These are phyloP conservation scores for Colletes gigas DNA, from an alignment of 1,140 invertebrate genomes.

Conservation along the genomic window DNA sequence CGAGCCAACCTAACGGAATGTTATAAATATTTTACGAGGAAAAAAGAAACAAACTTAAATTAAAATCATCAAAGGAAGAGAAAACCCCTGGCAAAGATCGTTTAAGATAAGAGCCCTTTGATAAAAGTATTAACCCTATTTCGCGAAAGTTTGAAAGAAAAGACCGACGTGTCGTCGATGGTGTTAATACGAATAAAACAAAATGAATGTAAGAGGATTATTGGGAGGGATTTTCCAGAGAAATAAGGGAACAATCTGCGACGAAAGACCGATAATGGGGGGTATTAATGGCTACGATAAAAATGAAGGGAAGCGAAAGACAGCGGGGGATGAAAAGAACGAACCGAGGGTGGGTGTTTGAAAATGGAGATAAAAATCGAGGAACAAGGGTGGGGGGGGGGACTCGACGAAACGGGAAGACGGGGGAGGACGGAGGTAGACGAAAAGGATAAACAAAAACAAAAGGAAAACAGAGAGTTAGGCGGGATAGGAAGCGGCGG, in stretches of 20 bases:
- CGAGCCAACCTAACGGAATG: too few relatives aligned
- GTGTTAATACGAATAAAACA: too few relatives aligned
- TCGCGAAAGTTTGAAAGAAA: too few relatives aligned
- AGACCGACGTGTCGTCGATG: too few relatives aligned
- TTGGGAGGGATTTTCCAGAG: neutral
- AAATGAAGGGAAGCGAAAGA: neutral
- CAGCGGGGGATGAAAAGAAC: neutral
- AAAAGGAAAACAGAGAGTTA: neutral
- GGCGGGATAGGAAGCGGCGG: neutral
- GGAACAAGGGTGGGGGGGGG: neutral
- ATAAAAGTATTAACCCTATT: too few relatives aligned
- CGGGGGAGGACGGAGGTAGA: neutral
- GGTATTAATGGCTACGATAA: too few relatives aligned
- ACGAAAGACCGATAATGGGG: neutral
- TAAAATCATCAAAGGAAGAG: too few relatives aligned
- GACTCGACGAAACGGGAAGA: neutral
- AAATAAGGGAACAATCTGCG: neutral
- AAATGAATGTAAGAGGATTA: neutral
- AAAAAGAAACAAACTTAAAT: too few relatives aligned
- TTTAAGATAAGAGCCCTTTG: too few relatives aligned
- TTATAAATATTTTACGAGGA: too few relatives aligned
- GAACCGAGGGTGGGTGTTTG: constrained; percentile 1
- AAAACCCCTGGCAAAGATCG: too few relatives aligned
- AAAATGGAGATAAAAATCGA: neutral
- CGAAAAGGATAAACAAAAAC: neutral